Percentiles rank a stretch among this genome's conserved stretches.
These are phyloP conservation scores for Menidia beryllina DNA, from an alignment of 2,113 vertebrate species.

Conservation along the genomic window DNA sequence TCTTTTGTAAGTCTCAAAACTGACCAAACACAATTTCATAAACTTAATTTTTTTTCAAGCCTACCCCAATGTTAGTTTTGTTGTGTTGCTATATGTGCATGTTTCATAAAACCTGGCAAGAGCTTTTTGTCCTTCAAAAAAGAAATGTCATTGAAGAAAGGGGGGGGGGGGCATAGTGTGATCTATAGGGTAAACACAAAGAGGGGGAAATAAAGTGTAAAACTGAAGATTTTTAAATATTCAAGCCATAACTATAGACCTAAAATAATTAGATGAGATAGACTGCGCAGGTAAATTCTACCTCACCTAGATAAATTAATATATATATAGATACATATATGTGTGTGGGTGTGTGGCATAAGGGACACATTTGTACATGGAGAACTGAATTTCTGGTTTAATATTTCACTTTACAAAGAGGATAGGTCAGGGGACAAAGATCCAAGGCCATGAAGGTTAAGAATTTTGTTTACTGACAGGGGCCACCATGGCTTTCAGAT, in stretches of 20 bases:
- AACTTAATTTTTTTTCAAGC: too few species aligned
- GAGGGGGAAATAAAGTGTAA: too few species aligned
- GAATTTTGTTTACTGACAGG: background rate
- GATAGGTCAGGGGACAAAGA: background rate
- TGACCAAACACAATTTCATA: background rate
- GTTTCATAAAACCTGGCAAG: background rate
- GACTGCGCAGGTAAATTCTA: background rate
- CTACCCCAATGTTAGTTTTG: background rate
- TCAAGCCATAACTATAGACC: too few species aligned
- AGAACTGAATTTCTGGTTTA: background rate
- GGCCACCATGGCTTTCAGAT: background rate
- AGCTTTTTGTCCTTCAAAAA: background rate
- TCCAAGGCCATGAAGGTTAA: background rate
- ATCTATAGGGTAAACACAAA: too few species aligned
- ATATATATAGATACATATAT: too few species aligned
- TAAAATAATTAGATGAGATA: background rate
- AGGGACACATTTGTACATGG: background rate
- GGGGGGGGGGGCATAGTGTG: background rate
- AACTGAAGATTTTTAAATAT: too few species aligned
- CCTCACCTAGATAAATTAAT: background rate
- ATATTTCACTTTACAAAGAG: background rate
- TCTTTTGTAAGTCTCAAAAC: background rate
- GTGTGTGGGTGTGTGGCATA: too few species aligned
- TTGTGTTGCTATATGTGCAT: background rate
- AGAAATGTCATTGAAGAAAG: background rate